Evolutionary conservation across 2,113 vertebrate genomes (phyloP).

Genomic region (Sylvicapra grimmia): DNA sequence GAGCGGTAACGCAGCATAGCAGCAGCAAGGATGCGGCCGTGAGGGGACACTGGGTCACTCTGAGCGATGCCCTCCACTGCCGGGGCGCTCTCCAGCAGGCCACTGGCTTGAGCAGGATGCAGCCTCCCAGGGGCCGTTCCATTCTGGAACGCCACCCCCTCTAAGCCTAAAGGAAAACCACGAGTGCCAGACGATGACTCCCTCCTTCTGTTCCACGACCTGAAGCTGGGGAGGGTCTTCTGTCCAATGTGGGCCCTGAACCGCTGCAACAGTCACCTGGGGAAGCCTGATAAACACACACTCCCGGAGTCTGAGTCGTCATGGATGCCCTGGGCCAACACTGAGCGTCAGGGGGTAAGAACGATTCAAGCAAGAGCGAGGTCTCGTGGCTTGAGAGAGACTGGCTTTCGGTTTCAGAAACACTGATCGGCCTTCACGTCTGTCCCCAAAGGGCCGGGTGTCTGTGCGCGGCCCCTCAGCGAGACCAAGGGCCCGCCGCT

Average conservation of each 20-base stretch:
- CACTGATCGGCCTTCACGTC: neutral
- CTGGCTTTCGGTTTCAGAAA: neutral
- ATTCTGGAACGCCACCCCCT: neutral
- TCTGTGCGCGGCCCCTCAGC: neutral
- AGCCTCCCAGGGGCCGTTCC: neutral
- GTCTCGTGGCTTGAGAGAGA: neutral
- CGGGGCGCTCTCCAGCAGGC: neutral
- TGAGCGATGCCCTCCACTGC: neutral
- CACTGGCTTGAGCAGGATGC: neutral
- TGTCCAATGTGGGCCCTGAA: neutral
- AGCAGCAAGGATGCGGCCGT: neutral
- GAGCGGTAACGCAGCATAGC: rapidly evolving
- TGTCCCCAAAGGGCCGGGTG: neutral
- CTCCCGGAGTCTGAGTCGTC: neutral
- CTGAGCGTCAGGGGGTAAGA: neutral
- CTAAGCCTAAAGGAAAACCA: neutral
- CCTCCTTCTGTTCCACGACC: neutral
- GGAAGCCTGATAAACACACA: neutral
- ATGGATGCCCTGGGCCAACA: neutral
- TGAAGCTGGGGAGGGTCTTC: neutral
- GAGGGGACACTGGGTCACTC: neutral
- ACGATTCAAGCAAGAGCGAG: neutral
- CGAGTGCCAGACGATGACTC: neutral
- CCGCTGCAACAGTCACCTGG: neutral
- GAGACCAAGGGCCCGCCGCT: neutral